Base-by-base conservation (phyloP, 2,888 invertebrate species). In the Diplazon laetatorius region DNA sequence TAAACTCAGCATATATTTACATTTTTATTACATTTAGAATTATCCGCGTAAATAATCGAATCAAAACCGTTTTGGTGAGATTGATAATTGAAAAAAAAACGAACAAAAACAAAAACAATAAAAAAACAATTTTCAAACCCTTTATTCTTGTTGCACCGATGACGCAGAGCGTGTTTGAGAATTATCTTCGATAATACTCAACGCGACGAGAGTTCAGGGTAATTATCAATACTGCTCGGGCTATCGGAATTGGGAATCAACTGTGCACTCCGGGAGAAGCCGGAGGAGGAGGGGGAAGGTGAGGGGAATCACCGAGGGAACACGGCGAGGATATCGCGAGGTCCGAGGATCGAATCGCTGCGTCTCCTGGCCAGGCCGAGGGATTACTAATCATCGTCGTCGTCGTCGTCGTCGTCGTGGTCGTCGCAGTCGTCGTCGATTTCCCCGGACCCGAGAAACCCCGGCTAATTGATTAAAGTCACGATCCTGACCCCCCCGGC, bases 401-500 rank as follows among this genome's bases (percentile, higher is more conserved):
- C 78, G 75, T 55, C 68, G 76, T 30, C 30, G 30, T 30, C 2
- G n/a, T 75, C 71, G 66, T 78, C 72, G 50, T 52, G 60, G 65
- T 77, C 72, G 69, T 75, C 55, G 63, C 71, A 59, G 65, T 74
- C 74, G 78, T 78, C 75, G 82, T 78, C 81, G 82, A 82, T 89
- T 89, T 89, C 89, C n/a, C 89, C 89, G 88, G 87, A 87, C 86
- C 87, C 86, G 87, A 88, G 89, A 89, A 89, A 89, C 88, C 88
- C 83, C 87, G n/a, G 88, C 89, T 90, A 90, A 90, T 90, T 90
- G 89, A 90, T 90, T 90, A 89, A 87, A 90, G 89, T 90, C 89
- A 90, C 89, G 89, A 90, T 89, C 85, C 87, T 87, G 78, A 71
- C 73, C 80, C 73, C 80, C 73, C 74, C 66, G 71, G 71, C 60